Evolutionary conservation across 2,888 invertebrate genomes (phyloP).

Genomic region (Cheilosia soror): DNA sequence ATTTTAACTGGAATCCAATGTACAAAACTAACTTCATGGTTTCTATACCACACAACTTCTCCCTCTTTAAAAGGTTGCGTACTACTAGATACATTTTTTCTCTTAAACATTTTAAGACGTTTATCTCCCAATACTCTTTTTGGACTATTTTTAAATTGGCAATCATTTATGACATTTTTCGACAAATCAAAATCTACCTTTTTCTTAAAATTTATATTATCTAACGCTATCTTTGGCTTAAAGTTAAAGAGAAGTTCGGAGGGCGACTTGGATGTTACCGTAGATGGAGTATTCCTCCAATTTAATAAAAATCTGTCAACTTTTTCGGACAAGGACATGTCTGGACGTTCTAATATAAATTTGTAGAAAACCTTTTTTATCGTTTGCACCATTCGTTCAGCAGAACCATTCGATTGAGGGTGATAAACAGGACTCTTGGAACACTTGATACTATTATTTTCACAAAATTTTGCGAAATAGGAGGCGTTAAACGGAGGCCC

Average conservation of each 20-base stretch:
- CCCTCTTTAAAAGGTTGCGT: constrained; percentile 21
- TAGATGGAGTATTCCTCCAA: constrained; percentile 37
- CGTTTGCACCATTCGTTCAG: constrained; percentile 76
- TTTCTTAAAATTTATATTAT: constrained; percentile 25
- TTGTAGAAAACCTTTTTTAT: constrained; percentile 67
- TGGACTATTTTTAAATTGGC: not conserved
- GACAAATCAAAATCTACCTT: constrained; percentile 15
- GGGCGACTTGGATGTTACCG: constrained; percentile 22
- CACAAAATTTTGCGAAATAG: constrained; percentile 1
- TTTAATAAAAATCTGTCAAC: constrained; percentile 30
- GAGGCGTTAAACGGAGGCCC: constrained; percentile 23
- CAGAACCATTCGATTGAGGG: constrained; percentile 76
- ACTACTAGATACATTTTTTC: not conserved
- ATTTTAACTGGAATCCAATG: constrained; percentile 20
- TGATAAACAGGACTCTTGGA: constrained; percentile 42
- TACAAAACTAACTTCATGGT: constrained; percentile 36
- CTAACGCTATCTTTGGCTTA: constrained; percentile 5
- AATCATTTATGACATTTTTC: not conserved
- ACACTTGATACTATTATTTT: not conserved
- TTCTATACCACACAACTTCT: constrained; percentile 38
- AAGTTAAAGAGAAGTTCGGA: constrained; percentile 28
- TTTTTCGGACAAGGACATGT: constrained; percentile 41
- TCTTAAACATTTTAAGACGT: not conserved
- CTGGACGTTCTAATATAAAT: constrained; percentile 32
- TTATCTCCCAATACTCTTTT: not conserved